Evolutionary conservation across 92 coral and sea anemone species (phyloP), one percentile per base, ranked within the genome.

Genomic region (Paragorgia papillata): DNA sequence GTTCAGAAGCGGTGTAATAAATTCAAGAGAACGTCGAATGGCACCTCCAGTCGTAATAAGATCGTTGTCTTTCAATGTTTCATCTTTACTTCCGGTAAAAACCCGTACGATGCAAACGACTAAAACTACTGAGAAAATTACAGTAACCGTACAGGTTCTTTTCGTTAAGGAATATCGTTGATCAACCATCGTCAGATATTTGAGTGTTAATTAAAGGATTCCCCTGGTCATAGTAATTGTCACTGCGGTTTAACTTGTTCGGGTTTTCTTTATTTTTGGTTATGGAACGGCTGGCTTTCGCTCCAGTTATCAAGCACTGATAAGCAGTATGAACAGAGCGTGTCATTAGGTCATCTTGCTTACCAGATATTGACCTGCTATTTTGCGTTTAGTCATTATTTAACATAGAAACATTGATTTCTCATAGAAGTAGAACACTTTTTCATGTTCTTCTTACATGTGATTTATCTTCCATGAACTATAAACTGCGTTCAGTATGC

Each of bases 31-130:
- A 2, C 79, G 89, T 82, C 99, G 88, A 35, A 95, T 95, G 1
- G 97, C 97, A 18, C 99, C 99, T 32, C 99, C 99, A 27, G 99
- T 95, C 33, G 97, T 91, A 20, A 95, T 64, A 18, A 95, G 97
- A 70, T 95, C 99, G 88, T 95, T 96, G 78, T 88, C 91, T 85
- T 91, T 89, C n/a, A n/a, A n/a, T 49, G 92, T 95, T 70, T 90
- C 92, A 33, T 82, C 83, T 79, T 95, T 91, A 70, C 90, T 94
- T 60, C 95, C 90, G 57, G 95, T 95, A 50, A 96, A 92, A 74
- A 95, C 99, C 56, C 92, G 97, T 58, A 95, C 90, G 6, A 95
- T 96, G 19, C 94, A 95, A 49, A 91, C 89, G 44, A 95, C 89
- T 82, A 95, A 85, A 68, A 95, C 81, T 28, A 95, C 88, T 24